Evolutionary conservation across 2,113 vertebrate species (phyloP).

Genomic region (Sminthopsis crassicaudata): DNA sequence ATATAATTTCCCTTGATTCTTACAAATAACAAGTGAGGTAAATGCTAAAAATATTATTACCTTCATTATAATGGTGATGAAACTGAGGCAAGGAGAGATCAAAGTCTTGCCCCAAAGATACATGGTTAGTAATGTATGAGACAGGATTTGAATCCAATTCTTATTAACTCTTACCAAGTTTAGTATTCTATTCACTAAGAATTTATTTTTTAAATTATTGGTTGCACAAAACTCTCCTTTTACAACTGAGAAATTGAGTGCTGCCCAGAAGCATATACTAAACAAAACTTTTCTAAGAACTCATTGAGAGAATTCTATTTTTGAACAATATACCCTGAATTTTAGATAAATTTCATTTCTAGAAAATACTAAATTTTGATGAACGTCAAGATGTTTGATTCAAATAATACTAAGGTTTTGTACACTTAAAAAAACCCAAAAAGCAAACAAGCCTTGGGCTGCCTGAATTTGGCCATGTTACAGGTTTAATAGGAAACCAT

Average conservation of each 20-base stretch:
- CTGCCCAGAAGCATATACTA: not conserved
- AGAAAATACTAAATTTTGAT: not conserved
- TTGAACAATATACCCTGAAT: not conserved
- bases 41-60: not conserved
- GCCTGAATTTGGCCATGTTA: not conserved
- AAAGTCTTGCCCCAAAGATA: not conserved
- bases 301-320: not conserved
- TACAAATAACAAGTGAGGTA: not conserved
- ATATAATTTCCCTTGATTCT: not conserved
- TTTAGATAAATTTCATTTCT: constrained; percentile 1
- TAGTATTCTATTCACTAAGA: not conserved
- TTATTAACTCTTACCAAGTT: not conserved
- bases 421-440: not conserved
- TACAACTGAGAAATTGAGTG: not conserved
- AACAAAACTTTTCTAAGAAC: not conserved
- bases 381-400: not conserved
- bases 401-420: not conserved
- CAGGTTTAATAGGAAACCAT: not conserved
- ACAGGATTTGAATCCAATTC: not conserved
- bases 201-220: not conserved
- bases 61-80: not conserved
- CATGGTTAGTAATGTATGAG: not conserved
- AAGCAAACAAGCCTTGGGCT: not conserved
- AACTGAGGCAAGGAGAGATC: not conserved
- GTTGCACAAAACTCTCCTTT: not conserved